Conservation (phyloP, 2,797 vertebrate genomes). For the Spinus pinus region DNA sequence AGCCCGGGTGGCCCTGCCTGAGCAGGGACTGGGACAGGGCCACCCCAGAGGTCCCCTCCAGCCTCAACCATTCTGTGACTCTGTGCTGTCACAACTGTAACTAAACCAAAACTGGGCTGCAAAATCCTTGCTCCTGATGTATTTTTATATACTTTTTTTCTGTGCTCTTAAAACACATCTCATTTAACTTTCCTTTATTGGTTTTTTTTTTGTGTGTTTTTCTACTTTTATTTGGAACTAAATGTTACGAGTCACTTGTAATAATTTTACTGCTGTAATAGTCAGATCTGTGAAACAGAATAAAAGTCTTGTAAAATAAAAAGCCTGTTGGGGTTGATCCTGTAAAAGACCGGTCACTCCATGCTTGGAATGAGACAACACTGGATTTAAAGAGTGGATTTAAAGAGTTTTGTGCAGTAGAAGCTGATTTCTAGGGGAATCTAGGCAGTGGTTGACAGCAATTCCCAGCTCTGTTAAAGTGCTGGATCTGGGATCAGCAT, state of each 20-base stretch:
- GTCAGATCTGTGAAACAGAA: constrained; percentile 74
- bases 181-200: neutral
- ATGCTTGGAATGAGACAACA: neutral
- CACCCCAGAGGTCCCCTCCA: neutral
- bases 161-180: constrained; percentile 39
- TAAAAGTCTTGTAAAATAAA: constrained; percentile 77
- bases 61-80: neutral
- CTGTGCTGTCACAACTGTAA: constrained; percentile 17
- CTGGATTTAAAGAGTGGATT: neutral
- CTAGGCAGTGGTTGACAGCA: neutral
- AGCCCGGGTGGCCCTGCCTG: neutral
- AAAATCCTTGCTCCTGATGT: constrained; percentile 4
- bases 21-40: neutral
- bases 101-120: constrained; percentile 24
- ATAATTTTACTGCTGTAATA: constrained; percentile 76
- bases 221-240: constrained; percentile 69
- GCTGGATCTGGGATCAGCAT: neutral
- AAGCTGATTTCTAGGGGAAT: neutral
- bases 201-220: neutral
- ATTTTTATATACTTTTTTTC: constrained; percentile 39
- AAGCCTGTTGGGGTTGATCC: constrained; percentile 36
- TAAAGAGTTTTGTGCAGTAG: neutral
- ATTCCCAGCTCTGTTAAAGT: neutral
- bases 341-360: neutral
- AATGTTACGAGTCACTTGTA: constrained; percentile 70